phyloP scores from a whole-genome alignment of 1,140 invertebrate species.

The Sinonovacula constricta region DNA sequence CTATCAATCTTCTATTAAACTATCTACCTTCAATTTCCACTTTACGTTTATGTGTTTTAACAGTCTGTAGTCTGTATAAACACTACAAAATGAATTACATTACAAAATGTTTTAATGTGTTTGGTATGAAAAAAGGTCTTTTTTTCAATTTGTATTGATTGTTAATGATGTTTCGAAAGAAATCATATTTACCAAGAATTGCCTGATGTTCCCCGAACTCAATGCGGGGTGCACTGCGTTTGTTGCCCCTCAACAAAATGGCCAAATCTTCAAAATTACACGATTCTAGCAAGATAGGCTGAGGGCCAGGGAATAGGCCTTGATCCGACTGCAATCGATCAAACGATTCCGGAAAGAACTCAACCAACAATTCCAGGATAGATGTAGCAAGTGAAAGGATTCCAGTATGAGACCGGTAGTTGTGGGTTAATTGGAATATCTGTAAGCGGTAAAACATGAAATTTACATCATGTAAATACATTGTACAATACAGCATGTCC shows the following conservation, averaged over 20 bases:
- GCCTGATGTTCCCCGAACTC: conserved; percentile 71
- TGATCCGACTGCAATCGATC: conserved; percentile 64
- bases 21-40: neutral
- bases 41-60: neutral
- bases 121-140: too few species aligned
- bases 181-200: conserved; percentile 32
- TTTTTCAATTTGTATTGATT: neutral
- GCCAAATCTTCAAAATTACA: conserved; percentile 58
- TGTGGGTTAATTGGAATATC: conserved; percentile 63
- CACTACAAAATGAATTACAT: too few species aligned
- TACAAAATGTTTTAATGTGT: too few species aligned
- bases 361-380: conserved; percentile 59
- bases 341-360: conserved; percentile 69
- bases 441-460: too few species aligned
- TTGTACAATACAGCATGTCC: too few species aligned
- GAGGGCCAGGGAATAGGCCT: conserved; percentile 65
- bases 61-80: neutral
- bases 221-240: conserved; percentile 57
- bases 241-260: conserved; percentile 54
- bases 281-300: conserved; percentile 65
- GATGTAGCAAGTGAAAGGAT: conserved; percentile 64
- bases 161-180: neutral
- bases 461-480: neutral
- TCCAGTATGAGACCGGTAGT: conserved; percentile 69
- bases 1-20: neutral